Conservation (phyloP, 2,888 invertebrate genomes). For the Orthosia cruda region DNA sequence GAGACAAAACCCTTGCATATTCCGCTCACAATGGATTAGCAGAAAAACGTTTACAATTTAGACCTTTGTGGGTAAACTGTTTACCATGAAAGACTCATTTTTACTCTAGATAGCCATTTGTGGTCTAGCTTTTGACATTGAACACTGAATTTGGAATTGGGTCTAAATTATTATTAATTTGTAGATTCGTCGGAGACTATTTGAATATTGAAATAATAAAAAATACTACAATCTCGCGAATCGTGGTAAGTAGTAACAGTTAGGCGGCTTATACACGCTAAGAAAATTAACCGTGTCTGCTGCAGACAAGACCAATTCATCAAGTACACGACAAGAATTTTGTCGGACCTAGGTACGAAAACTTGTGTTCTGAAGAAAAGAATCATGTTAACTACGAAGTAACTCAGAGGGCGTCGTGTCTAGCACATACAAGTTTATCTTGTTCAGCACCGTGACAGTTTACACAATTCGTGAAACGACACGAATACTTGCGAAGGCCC, state of each 20-base stretch:
- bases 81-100: conserved; percentile 33
- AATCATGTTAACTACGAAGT: too few relatives aligned
- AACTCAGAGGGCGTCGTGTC: too few relatives aligned
- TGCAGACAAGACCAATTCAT: too few relatives aligned
- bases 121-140: conserved; percentile 9
- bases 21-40: conserved; percentile 50
- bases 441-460: too few relatives aligned
- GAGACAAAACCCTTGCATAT: conserved; percentile 55
- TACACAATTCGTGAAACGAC: too few relatives aligned
- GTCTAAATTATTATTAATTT: conserved; percentile 24
- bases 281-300: too few relatives aligned
- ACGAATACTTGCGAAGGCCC: too few relatives aligned
- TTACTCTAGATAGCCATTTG: neutral
- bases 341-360: too few relatives aligned
- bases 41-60: conserved; percentile 50
- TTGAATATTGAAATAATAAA: conserved; percentile 22
- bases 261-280: too few relatives aligned
- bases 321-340: too few relatives aligned
- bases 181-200: conserved; percentile 1
- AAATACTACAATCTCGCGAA: neutral
- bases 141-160: conserved; percentile 17
- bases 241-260: neutral
- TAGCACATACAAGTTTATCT: too few relatives aligned
- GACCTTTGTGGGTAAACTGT: conserved; percentile 24
- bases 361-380: too few relatives aligned